Conservation (phyloP, 2,797 vertebrate species). For the Vespertilio murinus region DNA sequence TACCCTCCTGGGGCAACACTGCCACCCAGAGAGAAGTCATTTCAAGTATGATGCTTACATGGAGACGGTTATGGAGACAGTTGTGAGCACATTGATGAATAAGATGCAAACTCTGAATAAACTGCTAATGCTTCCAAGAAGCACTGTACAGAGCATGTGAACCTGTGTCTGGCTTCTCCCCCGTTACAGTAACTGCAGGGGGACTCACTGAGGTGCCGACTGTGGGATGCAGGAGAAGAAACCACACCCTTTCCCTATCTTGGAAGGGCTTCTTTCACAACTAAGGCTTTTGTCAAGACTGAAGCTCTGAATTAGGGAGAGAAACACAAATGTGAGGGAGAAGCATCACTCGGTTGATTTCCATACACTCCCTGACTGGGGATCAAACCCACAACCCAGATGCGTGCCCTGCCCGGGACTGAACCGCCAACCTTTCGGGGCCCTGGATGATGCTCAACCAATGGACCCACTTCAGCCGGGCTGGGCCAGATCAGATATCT, state of each 20-base stretch:
- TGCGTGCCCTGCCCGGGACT: neutral
- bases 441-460: neutral
- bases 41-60: neutral
- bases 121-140: constrained; percentile 4
- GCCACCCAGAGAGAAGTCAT: neutral
- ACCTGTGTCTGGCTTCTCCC: neutral
- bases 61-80: neutral
- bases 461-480: neutral
- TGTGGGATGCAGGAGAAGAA: neutral
- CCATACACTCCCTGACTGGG: neutral
- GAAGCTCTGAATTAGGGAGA: neutral
- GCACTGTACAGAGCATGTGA: neutral
- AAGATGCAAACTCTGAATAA: neutral
- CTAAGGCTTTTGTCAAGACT: neutral
- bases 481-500: neutral
- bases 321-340: neutral
- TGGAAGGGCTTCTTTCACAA: neutral
- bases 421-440: neutral
- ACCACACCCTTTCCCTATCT: neutral
- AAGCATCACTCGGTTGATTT: neutral
- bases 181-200: neutral
- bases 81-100: neutral
- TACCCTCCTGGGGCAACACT: neutral
- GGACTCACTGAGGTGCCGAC: neutral
- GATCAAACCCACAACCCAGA: neutral